phyloP scores from a whole-genome alignment of 2,113 vertebrate genomes.

The Myotis davidii region DNA sequence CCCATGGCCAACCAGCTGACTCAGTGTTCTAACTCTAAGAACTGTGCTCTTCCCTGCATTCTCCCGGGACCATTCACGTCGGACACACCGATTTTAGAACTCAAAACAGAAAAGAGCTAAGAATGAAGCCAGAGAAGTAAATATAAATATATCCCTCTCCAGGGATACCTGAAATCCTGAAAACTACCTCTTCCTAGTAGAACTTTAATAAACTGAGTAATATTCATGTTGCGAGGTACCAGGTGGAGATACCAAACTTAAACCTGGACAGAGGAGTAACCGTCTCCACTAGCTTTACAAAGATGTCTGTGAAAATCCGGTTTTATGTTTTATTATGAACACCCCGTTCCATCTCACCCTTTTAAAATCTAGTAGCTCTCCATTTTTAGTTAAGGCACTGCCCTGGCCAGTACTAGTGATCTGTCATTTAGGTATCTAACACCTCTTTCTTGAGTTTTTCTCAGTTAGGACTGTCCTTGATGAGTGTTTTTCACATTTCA shows the following conservation, averaged over 20 bases:
- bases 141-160: background rate
- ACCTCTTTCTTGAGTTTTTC: background rate
- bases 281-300: conserved; percentile 2
- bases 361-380: background rate
- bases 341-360: background rate
- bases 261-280: background rate
- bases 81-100: background rate
- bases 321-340: conserved; percentile 35
- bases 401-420: background rate
- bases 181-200: conserved; percentile 17
- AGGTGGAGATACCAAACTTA: background rate
- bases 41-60: background rate
- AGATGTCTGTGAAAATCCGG: conserved; percentile 2
- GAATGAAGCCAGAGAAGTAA: background rate
- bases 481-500: background rate
- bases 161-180: background rate
- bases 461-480: background rate
- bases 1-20: background rate
- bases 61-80: background rate
- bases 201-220: conserved; percentile 18
- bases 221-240: background rate
- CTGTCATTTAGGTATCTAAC: background rate
- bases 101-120: background rate
- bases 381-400: background rate
- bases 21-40: background rate